Conservation (phyloP, 2,888 invertebrate species). For the Gymnocheta viridis region DNA sequence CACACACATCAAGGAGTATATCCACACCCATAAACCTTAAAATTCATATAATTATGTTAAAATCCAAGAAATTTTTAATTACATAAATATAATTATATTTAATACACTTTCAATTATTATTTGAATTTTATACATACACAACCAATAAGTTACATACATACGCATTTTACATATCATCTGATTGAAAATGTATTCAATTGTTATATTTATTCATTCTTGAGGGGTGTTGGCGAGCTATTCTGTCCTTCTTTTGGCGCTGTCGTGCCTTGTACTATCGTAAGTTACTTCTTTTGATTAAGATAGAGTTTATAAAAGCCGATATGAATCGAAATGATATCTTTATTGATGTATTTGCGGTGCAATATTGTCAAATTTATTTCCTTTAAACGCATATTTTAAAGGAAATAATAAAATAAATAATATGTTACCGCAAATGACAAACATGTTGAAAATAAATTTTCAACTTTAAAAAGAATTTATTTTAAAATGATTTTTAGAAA, state of each 20-base stretch:
- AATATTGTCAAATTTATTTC: not conserved
- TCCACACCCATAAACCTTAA: slow-evolving; percentile 7
- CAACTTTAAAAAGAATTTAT: not conserved
- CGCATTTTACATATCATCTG: not conserved
- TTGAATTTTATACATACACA: not conserved
- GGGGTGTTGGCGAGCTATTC: slow-evolving; percentile 82
- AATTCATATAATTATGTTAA: too few relatives aligned
- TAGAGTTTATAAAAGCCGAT: slow-evolving; percentile 27
- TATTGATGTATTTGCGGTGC: slow-evolving; percentile 7
- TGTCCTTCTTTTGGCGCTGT: slow-evolving; percentile 82
- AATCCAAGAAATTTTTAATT: too few relatives aligned
- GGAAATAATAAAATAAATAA: not conserved
- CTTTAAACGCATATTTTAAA: too few relatives aligned
- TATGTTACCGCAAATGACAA: slow-evolving; percentile 16
- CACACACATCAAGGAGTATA: not conserved
- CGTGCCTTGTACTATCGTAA: slow-evolving; percentile 82
- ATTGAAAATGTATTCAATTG: slow-evolving; percentile 51
- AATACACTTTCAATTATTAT: not conserved
- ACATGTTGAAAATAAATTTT: not conserved
- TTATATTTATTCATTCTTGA: slow-evolving; percentile 74
- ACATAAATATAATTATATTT: not conserved
- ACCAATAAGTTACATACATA: not conserved
- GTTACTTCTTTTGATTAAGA: slow-evolving; percentile 70
- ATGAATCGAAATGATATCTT: slow-evolving; percentile 12
- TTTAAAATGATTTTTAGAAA: not conserved